These are phyloP conservation scores for Morone chrysops DNA, from an alignment of 2,113 vertebrate genomes.

Conservation along the genomic window DNA sequence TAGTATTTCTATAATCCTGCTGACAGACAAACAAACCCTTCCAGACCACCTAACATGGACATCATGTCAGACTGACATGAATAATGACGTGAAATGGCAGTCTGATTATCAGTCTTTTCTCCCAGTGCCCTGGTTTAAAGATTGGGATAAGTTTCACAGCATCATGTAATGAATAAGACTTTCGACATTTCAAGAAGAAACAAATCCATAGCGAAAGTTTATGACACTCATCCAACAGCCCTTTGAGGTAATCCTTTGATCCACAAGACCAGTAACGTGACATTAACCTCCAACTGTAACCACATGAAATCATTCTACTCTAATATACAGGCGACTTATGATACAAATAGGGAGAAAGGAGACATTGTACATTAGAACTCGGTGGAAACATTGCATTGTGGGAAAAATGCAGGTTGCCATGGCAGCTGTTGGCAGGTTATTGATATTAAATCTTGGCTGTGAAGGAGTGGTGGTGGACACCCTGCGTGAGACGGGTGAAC, in stretches of 20 bases:
- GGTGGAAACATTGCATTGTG: conserved; percentile 31
- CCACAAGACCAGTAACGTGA: neutral
- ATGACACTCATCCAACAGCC: neutral
- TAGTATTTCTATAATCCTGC: too few relatives aligned
- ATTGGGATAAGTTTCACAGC: neutral
- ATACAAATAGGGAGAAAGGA: neutral
- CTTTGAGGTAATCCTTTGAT: neutral
- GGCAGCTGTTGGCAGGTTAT: conserved; percentile 64
- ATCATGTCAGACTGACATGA: neutral
- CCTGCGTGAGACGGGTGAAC: neutral
- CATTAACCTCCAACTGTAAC: neutral
- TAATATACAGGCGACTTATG: neutral
- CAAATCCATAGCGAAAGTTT: neutral
- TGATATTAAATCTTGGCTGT: conserved; percentile 64
- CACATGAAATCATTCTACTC: neutral
- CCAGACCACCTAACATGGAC: neutral
- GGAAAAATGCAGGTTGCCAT: conserved; percentile 59
- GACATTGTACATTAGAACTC: conserved; percentile 4
- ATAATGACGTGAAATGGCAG: too few relatives aligned
- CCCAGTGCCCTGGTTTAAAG: neutral
- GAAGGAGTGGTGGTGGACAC: conserved; percentile 44
- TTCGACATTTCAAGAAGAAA: conserved; percentile 3
- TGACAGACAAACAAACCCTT: too few relatives aligned
- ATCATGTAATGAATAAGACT: neutral
- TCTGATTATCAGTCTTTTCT: too few relatives aligned